Evolutionary conservation across 2,113 vertebrate species (phyloP).

Genomic region (Cnemophilus loriae): DNA sequence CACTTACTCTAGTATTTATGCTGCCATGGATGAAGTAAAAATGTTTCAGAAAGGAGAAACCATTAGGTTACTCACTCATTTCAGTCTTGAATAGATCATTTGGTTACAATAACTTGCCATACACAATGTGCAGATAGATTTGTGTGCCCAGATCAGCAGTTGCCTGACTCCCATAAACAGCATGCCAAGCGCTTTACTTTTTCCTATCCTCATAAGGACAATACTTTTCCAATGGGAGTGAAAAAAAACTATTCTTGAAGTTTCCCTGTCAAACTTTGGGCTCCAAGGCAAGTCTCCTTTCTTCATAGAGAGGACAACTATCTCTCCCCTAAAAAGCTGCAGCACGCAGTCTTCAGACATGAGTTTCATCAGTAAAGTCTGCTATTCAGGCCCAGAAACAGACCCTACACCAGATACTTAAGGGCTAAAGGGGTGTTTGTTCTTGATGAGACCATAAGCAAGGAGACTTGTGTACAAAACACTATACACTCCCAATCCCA

Average conservation of each 20-base stretch:
- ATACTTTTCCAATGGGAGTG: not conserved
- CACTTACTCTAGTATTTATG: not conserved
- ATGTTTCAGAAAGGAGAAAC: not conserved
- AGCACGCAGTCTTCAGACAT: not conserved
- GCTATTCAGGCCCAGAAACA: not conserved
- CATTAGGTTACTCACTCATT: not conserved
- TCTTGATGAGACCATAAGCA: not conserved
- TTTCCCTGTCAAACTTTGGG: not conserved
- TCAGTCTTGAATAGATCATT: not conserved
- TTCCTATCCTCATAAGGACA: not conserved
- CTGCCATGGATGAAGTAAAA: not conserved
- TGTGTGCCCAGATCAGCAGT: not conserved
- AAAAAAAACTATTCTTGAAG: not conserved
- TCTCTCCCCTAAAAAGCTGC: not conserved
- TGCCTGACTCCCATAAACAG: not conserved
- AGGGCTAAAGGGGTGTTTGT: not conserved
- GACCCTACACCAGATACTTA: not conserved
- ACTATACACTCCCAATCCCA: fast-evolving
- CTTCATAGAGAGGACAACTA: not conserved
- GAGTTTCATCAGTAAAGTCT: not conserved
- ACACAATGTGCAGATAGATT: not conserved
- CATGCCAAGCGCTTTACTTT: not conserved
- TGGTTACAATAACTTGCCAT: not conserved
- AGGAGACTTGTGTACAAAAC: not conserved
- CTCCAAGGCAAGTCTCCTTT: not conserved